These are phyloP conservation scores for Folsomia candida DNA, from an alignment of 2,888 invertebrate genomes.

Conservation along the genomic window DNA sequence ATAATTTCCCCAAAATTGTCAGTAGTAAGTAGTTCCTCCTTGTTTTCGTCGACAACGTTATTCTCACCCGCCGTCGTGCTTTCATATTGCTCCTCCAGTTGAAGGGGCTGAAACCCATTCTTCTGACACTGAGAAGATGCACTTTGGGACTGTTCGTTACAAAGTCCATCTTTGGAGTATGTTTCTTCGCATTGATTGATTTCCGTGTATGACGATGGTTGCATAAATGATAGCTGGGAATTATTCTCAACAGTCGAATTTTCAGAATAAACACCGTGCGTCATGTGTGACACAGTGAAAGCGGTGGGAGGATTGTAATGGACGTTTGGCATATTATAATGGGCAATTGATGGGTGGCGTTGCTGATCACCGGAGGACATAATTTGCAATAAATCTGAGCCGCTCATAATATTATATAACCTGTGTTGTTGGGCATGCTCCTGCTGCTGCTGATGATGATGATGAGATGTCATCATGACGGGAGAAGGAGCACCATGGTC, in stretches of 20 bases:
- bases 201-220: neutral
- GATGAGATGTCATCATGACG: neutral
- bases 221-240: neutral
- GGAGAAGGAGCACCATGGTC: neutral
- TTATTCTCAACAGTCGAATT: neutral
- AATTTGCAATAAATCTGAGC: neutral
- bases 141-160: neutral
- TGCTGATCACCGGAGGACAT: too few relatives aligned
- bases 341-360: neutral
- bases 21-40: conserved; percentile 41
- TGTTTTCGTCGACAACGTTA: conserved; percentile 27
- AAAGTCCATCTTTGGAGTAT: neutral
- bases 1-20: conserved; percentile 89
- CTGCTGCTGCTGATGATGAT: neutral
- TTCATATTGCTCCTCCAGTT: conserved; percentile 39
- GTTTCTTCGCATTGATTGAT: neutral
- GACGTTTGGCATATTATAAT: neutral
- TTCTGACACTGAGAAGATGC: conserved; percentile 18
- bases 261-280: neutral
- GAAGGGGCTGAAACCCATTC: conserved; percentile 42
- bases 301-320: neutral
- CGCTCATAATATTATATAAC: neutral
- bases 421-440: too few relatives aligned
- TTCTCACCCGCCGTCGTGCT: conserved; percentile 9
- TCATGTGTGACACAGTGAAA: neutral